Evolutionary conservation across 2,113 vertebrate species (phyloP).

Genomic region (Plotosus lineatus): DNA sequence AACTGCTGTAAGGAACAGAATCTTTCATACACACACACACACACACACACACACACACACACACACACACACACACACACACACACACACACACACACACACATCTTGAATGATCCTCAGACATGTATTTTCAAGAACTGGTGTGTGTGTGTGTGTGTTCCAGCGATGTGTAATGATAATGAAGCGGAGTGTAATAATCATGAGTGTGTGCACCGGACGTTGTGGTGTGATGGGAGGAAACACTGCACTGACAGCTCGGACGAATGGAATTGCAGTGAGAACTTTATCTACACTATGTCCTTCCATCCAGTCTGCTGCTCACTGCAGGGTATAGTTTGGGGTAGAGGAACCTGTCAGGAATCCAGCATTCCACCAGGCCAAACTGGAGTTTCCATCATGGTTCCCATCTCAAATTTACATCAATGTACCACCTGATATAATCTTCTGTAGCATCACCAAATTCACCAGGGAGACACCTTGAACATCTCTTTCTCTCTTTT

Average conservation of each 20-base stretch:
- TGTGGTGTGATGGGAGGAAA: conserved; percentile 87
- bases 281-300: not conserved
- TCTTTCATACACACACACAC: not conserved
- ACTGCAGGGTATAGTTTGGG: too few species aligned
- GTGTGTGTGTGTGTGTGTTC: conserved; percentile 31
- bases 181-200: conserved; percentile 89
- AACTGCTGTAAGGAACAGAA: conserved; percentile 87
- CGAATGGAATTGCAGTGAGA: conserved; percentile 93
- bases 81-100: not conserved
- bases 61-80: not conserved
- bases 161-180: conserved; percentile 83
- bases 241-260: conserved; percentile 92
- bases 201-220: conserved; percentile 81
- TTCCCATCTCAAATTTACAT: not conserved
- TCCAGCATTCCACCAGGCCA: not conserved
- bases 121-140: not conserved
- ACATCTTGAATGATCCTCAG: not conserved
- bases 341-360: not conserved
- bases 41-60: not conserved
- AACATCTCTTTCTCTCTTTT: not conserved
- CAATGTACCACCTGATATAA: not conserved
- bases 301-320: not conserved
- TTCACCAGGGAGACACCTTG: too few species aligned
- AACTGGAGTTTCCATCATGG: not conserved
- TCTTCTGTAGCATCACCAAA: not conserved